Percentiles rank a stretch among this genome's conserved stretches.
phyloP scores from a whole-genome alignment of 2,797 vertebrate species.

The Sebastes kiyomatsui region DNA sequence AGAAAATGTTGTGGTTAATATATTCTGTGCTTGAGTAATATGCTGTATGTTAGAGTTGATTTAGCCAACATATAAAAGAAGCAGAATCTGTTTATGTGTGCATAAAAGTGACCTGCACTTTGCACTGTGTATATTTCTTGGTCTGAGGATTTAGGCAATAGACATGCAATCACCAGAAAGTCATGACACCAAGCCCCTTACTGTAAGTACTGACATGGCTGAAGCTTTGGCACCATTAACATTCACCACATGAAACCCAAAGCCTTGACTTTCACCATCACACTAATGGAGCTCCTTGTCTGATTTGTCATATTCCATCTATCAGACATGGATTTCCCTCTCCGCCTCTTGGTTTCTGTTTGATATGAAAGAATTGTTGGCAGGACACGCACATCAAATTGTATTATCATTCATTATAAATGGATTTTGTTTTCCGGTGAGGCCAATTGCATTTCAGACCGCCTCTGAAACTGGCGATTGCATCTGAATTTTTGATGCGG shows the following conservation, averaged over 20 bases:
- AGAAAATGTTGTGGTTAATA: slow-evolving; percentile 16
- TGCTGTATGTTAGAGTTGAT: background rate
- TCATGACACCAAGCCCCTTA: background rate
- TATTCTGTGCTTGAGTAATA: slow-evolving; percentile 5
- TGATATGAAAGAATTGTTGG: slow-evolving; percentile 4
- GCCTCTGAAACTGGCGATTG: slow-evolving; percentile 40
- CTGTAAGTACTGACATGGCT: background rate
- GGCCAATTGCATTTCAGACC: slow-evolving; percentile 44
- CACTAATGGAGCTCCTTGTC: slow-evolving; percentile 16
- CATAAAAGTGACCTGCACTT: background rate
- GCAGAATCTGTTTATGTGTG: background rate
- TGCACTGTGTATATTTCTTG: background rate
- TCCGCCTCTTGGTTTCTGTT: slow-evolving; percentile 20
- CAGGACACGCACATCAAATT: background rate
- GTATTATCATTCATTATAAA: slow-evolving; percentile 43
- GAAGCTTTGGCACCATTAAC: background rate
- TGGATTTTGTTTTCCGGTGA: slow-evolving; percentile 38
- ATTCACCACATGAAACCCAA: background rate
- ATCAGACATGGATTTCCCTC: slow-evolving; percentile 23
- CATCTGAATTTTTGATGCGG: slow-evolving; percentile 34
- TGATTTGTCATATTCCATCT: slow-evolving; percentile 35
- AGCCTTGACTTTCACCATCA: background rate
- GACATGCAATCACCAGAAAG: background rate
- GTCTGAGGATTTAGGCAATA: background rate
- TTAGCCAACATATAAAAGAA: background rate